Base-by-base conservation (phyloP, 1,140 invertebrate species). In the Hypothenemus hampei region DNA sequence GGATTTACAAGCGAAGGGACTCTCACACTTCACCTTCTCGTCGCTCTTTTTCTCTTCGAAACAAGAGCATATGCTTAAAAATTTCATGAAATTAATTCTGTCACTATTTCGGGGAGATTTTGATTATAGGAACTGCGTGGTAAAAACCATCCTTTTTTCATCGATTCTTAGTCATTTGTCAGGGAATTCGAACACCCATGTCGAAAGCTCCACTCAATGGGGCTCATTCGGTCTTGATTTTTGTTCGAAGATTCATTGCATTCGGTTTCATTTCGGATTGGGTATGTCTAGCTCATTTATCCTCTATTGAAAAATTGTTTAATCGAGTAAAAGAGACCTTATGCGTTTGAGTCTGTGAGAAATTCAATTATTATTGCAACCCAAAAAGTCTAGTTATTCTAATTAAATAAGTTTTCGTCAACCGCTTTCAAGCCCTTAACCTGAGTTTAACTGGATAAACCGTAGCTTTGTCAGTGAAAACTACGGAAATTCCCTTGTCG, bases 131-230 rank as follows among this genome's bases (percentile, higher is more conserved):
- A 11, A 3, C 6, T 40, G 36, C 36, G 37, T 13, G 11, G 23
- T 18, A 41, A 24, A 41, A 51, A 49, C 11, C 21, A 51, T 29
- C 36, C 20, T 41, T 41, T 51, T 41, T 13, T 20, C 36, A 18
- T 26, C n/a, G n/a, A n/a, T 21, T 24, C 36, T 26, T 51, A 37
- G 39, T 51, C 48, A 51, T 51, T 51, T 51, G 48, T 51, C 48
- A 51, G 18, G 37, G 8, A n/a, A n/a, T 37, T 31, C 18, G 20
- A 51, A 51, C 24, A 37, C 48, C 48, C 48, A 51, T 41, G 24
- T 51, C 48, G 36, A 51, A 37, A 41, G 48, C 21, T 10, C 48
- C 48, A 51, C 48, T 51, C 37, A 26, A 51, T 41, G 36, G 36
- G 36, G 48, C 37, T n/a, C n/a, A n/a, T 51, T 41, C 36, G 37